A percentile compares a stretch with the other conserved stretches of the same genome.
Evolutionary conservation across 2,797 vertebrate genomes (phyloP).

Genomic region (Clarias laeviceps): DNA sequence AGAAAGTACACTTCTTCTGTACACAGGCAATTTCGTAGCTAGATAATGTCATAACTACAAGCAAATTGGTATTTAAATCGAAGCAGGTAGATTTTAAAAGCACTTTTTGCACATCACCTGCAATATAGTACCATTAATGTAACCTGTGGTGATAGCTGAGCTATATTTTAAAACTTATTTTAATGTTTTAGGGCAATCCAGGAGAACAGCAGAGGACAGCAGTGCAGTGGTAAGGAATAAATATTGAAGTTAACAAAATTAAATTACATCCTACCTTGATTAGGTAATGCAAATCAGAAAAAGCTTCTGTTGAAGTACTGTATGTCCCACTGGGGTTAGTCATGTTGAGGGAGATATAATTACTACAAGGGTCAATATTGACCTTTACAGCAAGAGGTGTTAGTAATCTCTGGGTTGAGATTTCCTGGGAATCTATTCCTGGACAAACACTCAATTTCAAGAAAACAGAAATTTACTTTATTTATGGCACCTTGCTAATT

Average conservation of each 20-base stretch:
- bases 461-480: not conserved
- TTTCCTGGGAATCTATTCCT: slow-evolving; percentile 48
- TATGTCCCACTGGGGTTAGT: slow-evolving; percentile 33
- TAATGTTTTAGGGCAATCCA: slow-evolving; percentile 8
- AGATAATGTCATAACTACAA: not conserved
- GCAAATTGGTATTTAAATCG: slow-evolving; percentile 31
- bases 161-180: not conserved
- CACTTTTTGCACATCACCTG: not conserved
- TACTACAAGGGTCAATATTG: slow-evolving; percentile 60
- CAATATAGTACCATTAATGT: not conserved
- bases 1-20: not conserved
- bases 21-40: slow-evolving; percentile 30
- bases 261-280: slow-evolving; percentile 46
- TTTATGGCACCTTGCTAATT: not conserved
- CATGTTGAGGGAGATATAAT: slow-evolving; percentile 60
- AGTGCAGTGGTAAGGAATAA: slow-evolving; percentile 48
- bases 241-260: slow-evolving; percentile 46
- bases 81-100: slow-evolving; percentile 39
- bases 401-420: slow-evolving; percentile 32
- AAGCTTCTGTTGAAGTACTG: slow-evolving; percentile 35
- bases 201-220: slow-evolving; percentile 55
- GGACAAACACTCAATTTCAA: slow-evolving; percentile 41
- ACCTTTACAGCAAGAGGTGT: slow-evolving; percentile 47
- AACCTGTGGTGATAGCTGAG: not conserved
- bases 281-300: slow-evolving; percentile 51